Percentiles rank a stretch among this genome's conserved stretches.
These are phyloP conservation scores for Campylomormyrus numenius DNA, from an alignment of 2,113 vertebrate genomes.

Conservation along the genomic window DNA sequence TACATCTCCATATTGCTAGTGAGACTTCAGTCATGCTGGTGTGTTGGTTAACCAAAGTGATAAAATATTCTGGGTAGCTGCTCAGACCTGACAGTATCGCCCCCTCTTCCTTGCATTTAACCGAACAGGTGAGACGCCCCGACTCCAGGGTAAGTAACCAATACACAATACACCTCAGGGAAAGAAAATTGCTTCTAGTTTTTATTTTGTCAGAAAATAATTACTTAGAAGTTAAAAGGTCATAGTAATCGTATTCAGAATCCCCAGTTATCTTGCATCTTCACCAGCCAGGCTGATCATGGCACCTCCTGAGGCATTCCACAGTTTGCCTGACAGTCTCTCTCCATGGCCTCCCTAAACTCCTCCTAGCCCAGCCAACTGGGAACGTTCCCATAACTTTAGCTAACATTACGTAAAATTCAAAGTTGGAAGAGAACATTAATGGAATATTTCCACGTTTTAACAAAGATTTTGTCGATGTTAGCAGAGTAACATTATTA, in stretches of 20 bases:
- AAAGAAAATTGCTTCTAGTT: background rate
- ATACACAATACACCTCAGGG: background rate
- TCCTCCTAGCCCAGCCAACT: background rate
- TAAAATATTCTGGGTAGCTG: background rate
- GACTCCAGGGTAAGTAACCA: background rate
- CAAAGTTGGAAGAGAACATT: background rate
- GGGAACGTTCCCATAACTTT: background rate
- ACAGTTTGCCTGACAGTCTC: background rate
- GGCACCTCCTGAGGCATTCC: background rate
- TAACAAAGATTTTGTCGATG: background rate
- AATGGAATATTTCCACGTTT: background rate
- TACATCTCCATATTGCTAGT: background rate
- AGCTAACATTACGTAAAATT: background rate
- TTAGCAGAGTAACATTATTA: background rate
- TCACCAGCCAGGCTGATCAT: background rate
- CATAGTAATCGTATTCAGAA: background rate
- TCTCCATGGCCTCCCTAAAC: background rate
- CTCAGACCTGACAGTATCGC: background rate
- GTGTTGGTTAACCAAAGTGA: background rate
- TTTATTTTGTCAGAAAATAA: background rate
- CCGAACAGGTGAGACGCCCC: background rate
- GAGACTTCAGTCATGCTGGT: background rate
- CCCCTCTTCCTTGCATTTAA: background rate
- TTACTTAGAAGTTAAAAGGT: background rate
- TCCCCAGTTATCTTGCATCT: background rate